Conservation (phyloP, 2,113 vertebrate species). For the Peucedramus taeniatus region DNA sequence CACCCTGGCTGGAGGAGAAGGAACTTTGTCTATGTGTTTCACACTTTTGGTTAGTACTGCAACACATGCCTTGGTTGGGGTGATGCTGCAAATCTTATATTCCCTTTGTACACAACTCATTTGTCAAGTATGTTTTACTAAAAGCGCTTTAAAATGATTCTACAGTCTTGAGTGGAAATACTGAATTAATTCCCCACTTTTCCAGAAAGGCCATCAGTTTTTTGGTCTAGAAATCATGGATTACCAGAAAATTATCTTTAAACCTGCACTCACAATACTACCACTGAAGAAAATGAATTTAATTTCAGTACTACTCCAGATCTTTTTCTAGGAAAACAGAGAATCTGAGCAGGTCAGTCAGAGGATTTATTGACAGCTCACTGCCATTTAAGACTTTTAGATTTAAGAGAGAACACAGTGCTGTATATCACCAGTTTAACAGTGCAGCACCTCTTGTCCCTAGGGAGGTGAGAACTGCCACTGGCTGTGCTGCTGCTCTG, state of each 20-base stretch:
- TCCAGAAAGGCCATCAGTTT: neutral
- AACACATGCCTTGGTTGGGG: slow-evolving; percentile 14
- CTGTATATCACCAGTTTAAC: neutral
- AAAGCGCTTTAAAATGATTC: neutral
- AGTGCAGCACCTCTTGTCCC: neutral
- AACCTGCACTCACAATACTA: neutral
- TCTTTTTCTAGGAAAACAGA: neutral
- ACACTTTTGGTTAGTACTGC: slow-evolving; percentile 80
- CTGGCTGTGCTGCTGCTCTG: neutral
- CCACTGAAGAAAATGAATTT: neutral
- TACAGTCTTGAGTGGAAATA: neutral
- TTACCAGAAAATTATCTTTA: neutral
- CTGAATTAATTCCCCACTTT: neutral
- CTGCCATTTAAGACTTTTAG: neutral
- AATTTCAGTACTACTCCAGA: neutral
- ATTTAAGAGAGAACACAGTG: neutral
- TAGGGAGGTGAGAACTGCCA: neutral
- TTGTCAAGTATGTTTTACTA: neutral
- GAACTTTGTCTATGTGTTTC: slow-evolving; percentile 89
- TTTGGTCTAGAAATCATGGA: neutral
- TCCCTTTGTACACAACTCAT: neutral
- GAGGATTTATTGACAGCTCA: neutral
- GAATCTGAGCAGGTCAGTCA: neutral
- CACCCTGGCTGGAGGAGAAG: slow-evolving; percentile 77
- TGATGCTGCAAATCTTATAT: neutral